Evolutionary conservation across 2,797 vertebrate species (phyloP), one percentile per base, ranked within the genome.

Genomic region (Lindbergichthys nudifrons): DNA sequence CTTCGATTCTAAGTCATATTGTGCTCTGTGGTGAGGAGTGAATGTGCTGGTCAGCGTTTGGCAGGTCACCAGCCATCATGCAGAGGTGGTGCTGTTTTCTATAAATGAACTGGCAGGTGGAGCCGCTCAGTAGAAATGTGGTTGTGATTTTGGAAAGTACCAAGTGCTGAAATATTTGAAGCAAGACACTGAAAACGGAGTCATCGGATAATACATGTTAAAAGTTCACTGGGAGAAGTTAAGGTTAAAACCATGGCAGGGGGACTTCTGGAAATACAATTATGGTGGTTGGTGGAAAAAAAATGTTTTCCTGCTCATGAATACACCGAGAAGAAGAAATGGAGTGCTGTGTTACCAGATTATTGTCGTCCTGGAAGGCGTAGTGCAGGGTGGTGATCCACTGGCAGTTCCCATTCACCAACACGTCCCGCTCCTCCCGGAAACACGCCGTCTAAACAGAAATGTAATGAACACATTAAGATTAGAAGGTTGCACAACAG

Each of bases 381-480:
- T 99, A 99, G 94, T 99, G 98, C 87, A 99, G 92, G 10, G 98
- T 96, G 85, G 98, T 99, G 93, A 99, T 99, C 98, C 98, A 99
- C 87, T 99, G 97, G 90, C 95, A 96, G 92, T 99, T 96, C 78
- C 98, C 98, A 8, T 99, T 97, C 48, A 99, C 98, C 91, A 99
- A 88, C 46, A 99, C 98, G 1, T 99, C 98, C 71, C 98, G 93
- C 85, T 99, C 98, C 93, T 99, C 98, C 88, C 97, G 96, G 89
- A 99, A 99, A 93, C 98, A 99, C 0, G 98, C 98, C 84, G 98
- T 99, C 98, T 99, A 79, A 57, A 43, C 14, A 57, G 23, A 77
- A 12, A 86, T 0, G 16, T 1, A 56, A 53, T 1, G 41, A 36
- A 30, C 10, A 30, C 11, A 43, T 68, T 9, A 15, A 65, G 57